Conservation (phyloP, 2,888 invertebrate genomes). For the Lysandra coridon region DNA sequence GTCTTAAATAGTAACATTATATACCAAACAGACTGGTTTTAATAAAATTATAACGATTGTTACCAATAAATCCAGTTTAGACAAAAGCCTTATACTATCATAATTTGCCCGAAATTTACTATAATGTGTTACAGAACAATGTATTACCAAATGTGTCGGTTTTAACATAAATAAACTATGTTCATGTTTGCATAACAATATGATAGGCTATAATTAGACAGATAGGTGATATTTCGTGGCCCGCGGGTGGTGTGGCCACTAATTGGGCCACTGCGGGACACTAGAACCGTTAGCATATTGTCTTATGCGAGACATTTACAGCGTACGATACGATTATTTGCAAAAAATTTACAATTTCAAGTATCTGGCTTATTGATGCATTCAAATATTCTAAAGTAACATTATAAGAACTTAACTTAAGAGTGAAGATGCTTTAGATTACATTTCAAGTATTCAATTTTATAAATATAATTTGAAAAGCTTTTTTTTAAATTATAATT, state of each 20-base stretch:
- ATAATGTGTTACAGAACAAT: not conserved
- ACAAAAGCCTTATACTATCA: not conserved
- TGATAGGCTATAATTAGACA: slow-evolving; percentile 20
- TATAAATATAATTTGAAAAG: too few relatives aligned
- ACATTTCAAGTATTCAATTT: too few relatives aligned
- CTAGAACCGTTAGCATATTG: slow-evolving; percentile 28
- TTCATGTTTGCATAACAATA: slow-evolving; percentile 21
- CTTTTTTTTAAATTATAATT: too few relatives aligned
- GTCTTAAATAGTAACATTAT: not conserved
- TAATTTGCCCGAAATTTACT: not conserved
- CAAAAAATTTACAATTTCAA: not conserved
- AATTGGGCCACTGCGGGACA: slow-evolving; percentile 27
- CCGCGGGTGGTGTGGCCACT: slow-evolving; percentile 18
- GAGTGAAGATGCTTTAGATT: too few relatives aligned
- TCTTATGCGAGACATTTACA: not conserved
- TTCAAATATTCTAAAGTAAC: too few relatives aligned
- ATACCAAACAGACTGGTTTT: not conserved
- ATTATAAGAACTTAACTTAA: too few relatives aligned
- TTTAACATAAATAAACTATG: slow-evolving; percentile 14
- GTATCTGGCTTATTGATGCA: too few relatives aligned
- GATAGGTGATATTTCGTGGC: slow-evolving; percentile 1
- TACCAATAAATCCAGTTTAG: not conserved
- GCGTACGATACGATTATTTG: not conserved
- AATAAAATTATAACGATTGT: not conserved
- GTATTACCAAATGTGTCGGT: not conserved